Base-by-base conservation (phyloP, 2,888 invertebrate species). In the Chloroclysta siterata region DNA sequence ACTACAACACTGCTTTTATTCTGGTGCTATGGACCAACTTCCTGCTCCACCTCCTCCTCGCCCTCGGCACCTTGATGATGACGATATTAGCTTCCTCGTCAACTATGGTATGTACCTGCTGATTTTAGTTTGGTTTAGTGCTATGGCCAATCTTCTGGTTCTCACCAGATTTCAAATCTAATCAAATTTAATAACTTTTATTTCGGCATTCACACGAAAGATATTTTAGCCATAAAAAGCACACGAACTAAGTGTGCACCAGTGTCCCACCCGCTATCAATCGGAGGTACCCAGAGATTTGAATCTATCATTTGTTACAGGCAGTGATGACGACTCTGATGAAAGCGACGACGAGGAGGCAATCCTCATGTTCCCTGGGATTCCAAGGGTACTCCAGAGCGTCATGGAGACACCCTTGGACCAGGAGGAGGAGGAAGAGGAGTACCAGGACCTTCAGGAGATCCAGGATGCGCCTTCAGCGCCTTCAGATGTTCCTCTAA, bases 351-450 rank as follows among this genome's bases (percentile, higher is more conserved):
- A 47, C 46, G 59, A 59, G 46, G 52, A 13, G 5, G 22, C n/a
- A n/a, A n/a, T n/a, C n/a, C n/a, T 6, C 33, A 15, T 44, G 52
- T 5, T 28, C 53, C 11, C 10, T 52, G 59, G 59, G 6, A 53
- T 52, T 59, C 59, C 59, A 53, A 59, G 44, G 53, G 46, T n/a
- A 46, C 8, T 22, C 46, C 59, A 13, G 39, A 53, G 46, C 28
- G 36, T 53, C 14, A 39, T 59, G 14, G 52, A 59, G n/a, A 59
- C 59, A 46, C 59, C 59, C 46, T 47, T 59, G 59, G 59, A 59
- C 59, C 5, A 46, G 28, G 59, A 59, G 39, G 59, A 59, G n/a
- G n/a, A n/a, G n/a, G n/a, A n/a, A 46, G 17, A 15, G 5, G 53
- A 13, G 47, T 28, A 22, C 28, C 47, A 28, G 47, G 13, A 13